Conservation (phyloP, 2,888 invertebrate species). For the Sycophila texana region DNA sequence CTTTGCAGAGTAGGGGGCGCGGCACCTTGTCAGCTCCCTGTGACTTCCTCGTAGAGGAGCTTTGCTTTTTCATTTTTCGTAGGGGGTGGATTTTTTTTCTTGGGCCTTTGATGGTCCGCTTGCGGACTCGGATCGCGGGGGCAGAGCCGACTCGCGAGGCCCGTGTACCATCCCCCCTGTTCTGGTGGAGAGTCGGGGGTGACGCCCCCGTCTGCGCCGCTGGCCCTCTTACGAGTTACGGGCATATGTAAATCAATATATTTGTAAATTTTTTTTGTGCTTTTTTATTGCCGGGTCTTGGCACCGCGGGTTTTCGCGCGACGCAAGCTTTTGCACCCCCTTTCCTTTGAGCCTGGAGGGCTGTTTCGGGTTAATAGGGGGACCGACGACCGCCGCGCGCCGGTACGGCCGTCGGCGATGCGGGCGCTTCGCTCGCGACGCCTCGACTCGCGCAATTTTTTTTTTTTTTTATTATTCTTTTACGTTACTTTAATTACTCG, state of each 20-base stretch:
- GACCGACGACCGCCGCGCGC: slow-evolving; percentile 63
- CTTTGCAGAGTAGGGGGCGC: slow-evolving; percentile 54
- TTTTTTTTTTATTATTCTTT: slow-evolving; percentile 52
- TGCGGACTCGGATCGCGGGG: background rate
- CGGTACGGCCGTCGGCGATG: slow-evolving; percentile 57
- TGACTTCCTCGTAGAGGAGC: background rate
- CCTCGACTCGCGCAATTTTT: slow-evolving; percentile 56
- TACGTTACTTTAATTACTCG: slow-evolving; percentile 52
- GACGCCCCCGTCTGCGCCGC: slow-evolving; percentile 63
- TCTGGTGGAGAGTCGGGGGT: background rate
- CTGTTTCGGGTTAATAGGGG: background rate
- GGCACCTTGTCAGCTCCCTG: background rate
- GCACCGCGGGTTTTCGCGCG: slow-evolving; percentile 26
- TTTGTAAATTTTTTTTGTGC: slow-evolving; percentile 75
- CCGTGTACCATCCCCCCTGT: too few species aligned
- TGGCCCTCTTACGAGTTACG: slow-evolving; percentile 75
- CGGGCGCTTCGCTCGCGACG: slow-evolving; percentile 34
- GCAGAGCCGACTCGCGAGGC: background rate
- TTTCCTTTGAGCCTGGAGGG: background rate
- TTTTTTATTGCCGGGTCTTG: slow-evolving; percentile 60
- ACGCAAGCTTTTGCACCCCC: background rate
- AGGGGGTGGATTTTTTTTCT: background rate
- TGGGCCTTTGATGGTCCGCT: background rate
- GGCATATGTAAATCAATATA: slow-evolving; percentile 77
- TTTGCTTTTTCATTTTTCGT: background rate